Evolutionary conservation across 2,113 vertebrate genomes (phyloP).

Genomic region (Notothenia rossii): DNA sequence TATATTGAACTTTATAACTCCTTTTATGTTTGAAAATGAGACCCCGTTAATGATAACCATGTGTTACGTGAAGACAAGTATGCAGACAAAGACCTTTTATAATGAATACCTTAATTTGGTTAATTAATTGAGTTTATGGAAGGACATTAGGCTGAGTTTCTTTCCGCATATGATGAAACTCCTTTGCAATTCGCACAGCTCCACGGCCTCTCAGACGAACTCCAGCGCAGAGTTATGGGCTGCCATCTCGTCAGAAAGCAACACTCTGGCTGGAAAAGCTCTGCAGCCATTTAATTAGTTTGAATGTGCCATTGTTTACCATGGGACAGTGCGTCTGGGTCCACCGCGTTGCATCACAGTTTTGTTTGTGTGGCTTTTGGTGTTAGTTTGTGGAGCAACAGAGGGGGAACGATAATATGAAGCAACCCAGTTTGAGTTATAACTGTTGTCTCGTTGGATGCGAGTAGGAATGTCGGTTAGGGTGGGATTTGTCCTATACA

Average conservation of each 20-base stretch:
- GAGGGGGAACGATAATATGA: constrained; percentile 49
- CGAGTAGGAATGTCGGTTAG: constrained; percentile 67
- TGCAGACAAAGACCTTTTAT: constrained; percentile 16
- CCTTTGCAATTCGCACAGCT: neutral
- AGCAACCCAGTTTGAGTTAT: constrained; percentile 68
- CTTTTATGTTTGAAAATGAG: neutral
- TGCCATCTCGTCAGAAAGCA: constrained; percentile 16
- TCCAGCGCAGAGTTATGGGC: constrained; percentile 12
- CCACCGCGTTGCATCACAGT: constrained; percentile 63
- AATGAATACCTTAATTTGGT: constrained; percentile 23
- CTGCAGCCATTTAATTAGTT: constrained; percentile 67
- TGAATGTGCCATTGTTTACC: constrained; percentile 64
- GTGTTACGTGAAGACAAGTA: constrained; percentile 4
- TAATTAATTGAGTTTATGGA: constrained; percentile 10
- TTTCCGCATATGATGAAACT: constrained; percentile 33
- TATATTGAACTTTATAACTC: neutral
- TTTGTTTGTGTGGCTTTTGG: constrained; percentile 68
- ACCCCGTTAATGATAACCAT: neutral
- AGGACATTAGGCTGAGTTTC: constrained; percentile 19
- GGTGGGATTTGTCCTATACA: constrained; percentile 43
- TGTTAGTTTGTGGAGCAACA: constrained; percentile 58
- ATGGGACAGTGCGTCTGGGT: constrained; percentile 39
- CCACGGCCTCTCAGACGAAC: constrained; percentile 7
- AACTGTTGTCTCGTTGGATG: constrained; percentile 44
- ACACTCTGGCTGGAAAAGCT: constrained; percentile 42